Conservation (phyloP, 1,140 invertebrate species). For the Cyphomyrmex costatus region DNA sequence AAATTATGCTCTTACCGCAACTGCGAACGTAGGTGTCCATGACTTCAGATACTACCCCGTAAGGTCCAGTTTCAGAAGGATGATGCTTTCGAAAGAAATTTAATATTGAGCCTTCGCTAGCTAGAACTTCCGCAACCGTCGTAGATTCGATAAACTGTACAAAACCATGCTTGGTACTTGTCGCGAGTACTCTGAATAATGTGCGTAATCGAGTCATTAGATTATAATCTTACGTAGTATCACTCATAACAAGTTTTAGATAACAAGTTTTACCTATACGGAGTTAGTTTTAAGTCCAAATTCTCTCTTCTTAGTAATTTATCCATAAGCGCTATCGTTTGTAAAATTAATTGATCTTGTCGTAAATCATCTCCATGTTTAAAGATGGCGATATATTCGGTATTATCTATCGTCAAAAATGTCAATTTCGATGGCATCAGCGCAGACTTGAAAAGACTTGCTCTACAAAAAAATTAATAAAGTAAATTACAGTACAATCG, state of each 20-base stretch:
- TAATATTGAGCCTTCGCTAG: constrained; percentile 94
- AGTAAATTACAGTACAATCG: constrained; percentile 17
- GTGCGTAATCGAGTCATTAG: constrained; percentile 74
- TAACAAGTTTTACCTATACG: constrained; percentile 90
- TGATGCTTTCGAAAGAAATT: constrained; percentile 97
- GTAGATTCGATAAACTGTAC: constrained; percentile 98
- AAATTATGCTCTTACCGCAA: constrained; percentile 90
- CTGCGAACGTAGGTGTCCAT: constrained; percentile 99
- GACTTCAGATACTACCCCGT: constrained; percentile 96
- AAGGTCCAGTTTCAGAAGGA: constrained; percentile 94
- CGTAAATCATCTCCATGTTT: constrained; percentile 99
- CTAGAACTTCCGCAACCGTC: constrained; percentile 96
- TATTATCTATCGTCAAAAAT: constrained; percentile 93
- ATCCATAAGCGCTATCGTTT: constrained; percentile 99
- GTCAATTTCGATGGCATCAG: constrained; percentile 99
- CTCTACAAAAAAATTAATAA: constrained; percentile 85
- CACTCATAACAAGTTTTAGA: constrained; percentile 54
- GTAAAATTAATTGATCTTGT: constrained; percentile 99
- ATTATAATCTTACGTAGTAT: background rate
- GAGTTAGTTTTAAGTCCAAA: constrained; percentile 97
- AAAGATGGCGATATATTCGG: constrained; percentile 98
- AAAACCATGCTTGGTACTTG: constrained; percentile 98
- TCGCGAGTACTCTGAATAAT: constrained; percentile 91
- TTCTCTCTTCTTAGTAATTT: constrained; percentile 97
- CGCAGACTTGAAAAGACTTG: constrained; percentile 98